Evolutionary conservation across 2,113 vertebrate genomes (phyloP), one percentile per base, ranked within the genome.

Genomic region (Regulus satrapa): DNA sequence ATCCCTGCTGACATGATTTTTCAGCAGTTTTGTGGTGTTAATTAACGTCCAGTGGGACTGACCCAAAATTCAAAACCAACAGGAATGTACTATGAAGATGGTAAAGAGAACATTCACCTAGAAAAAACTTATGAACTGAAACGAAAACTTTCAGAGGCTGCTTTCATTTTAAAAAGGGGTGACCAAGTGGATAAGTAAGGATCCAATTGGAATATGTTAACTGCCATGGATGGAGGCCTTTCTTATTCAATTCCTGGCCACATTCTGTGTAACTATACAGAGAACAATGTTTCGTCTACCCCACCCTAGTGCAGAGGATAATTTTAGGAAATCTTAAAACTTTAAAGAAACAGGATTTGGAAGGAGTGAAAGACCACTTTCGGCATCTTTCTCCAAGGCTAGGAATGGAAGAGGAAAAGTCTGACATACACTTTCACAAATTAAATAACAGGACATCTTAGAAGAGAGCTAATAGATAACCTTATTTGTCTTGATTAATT

Each of bases 371-470:
- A 80, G 77, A 93, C 29, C 31, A 58, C 43, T 92, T 88, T 62
- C 0, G 14, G 73, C 67, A 75, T 85, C 72, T 78, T 92, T 84
- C 69, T 90, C 61, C 67, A 88, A 59, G 67, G 72, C 59, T 79
- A 88, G 55, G 49, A 90, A 92, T 45, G 34, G 88, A 94, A 94
- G 64, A 94, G 69, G 90, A 71, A 97, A 95, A 95, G 73, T 92
- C 78, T 92, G 73, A 79, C 54, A 34, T 62, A 75, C 0, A 28
- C 32, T 95, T 92, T 61, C 58, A 52, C 49, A 91, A 93, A 81
- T 71, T 31, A 87, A 94, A 49, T 77, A 91, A 74, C n/a, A 83
- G 63, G 69, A 72, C 51, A 75, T 84, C 64, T 89, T 74, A 74
- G 69, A 89, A 93, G 80, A 97, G 48, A 93, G 52, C 38, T 79